Base-by-base conservation (phyloP, 2,113 vertebrate genomes). In the Psophia crepitans region DNA sequence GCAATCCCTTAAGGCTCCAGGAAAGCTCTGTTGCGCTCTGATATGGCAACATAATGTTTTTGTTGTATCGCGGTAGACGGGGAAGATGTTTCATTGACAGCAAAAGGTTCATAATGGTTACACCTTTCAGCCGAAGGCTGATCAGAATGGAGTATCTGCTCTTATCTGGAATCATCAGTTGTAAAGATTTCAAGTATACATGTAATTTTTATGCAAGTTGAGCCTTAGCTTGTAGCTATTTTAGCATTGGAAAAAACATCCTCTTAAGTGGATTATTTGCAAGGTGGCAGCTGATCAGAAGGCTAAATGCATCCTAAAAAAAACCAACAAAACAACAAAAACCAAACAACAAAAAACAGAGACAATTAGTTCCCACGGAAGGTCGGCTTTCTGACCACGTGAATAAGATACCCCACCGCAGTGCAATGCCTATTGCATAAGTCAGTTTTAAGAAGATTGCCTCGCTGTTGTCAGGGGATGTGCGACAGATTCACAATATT, bases 131-230 rank as follows among this genome's bases (percentile, higher is more conserved):
- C 96, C 76, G 7, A 97, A 95, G 93, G 93, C 94, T 97, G 94
- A 96, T 96, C 87, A 71, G 91, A 85, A 96, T 0, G 1, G 89
- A 94, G 91, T 84, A 96, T 76, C 91, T 96, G 30, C 68, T 84
- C 84, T 97, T 96, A 97, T 97, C 97, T 97, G 74, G 66, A 86
- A 87, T 57, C 71, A 96, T 97, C 97, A 96, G 96, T 81, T 97
- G 96, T 96, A 97, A 96, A 93, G 94, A 91, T 93, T 97, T 96
- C 93, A 97, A 97, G 93, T 74, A 93, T 93, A 97, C 87, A 81
- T 96, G 96, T 94, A 88, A 96, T 97, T 97, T 97, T 94, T 81
- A 96, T 96, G 91, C 95, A 96, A 90, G 96, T 92, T 88, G 79
- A 97, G 93, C 94, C 89, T 81, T 66, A 73, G 84, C 78, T 96